phyloP scores from a whole-genome alignment of 2,888 invertebrate species.

The Lydus trimaculatus region DNA sequence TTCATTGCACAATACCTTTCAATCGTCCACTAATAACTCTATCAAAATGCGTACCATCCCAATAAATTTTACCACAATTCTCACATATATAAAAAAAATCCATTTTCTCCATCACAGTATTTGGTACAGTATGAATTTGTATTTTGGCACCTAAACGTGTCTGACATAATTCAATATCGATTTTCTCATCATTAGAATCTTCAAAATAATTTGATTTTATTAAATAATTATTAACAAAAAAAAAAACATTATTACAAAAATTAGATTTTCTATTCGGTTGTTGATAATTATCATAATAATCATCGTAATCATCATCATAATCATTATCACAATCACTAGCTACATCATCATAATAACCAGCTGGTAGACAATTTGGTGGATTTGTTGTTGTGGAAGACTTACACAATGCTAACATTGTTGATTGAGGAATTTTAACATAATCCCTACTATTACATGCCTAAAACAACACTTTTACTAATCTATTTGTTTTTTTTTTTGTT shows the following conservation, averaged over 20 bases:
- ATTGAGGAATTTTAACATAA: conserved; percentile 59
- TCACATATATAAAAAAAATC: conserved; percentile 74
- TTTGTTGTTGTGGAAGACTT: conserved; percentile 33
- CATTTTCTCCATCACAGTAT: conserved; percentile 47
- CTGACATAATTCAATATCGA: conserved; percentile 58
- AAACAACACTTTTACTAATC: conserved; percentile 12
- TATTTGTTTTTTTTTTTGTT: too few relatives aligned
- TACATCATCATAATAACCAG: conserved; percentile 50
- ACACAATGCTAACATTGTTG: conserved; percentile 57
- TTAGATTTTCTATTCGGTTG: conserved; percentile 52
- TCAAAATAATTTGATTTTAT: conserved; percentile 43
- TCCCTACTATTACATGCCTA: conserved; percentile 63
- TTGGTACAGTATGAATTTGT: conserved; percentile 61
- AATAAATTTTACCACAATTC: conserved; percentile 77
- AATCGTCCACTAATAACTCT: conserved; percentile 51
- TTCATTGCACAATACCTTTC: conserved; percentile 50
- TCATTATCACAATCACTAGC: conserved; percentile 55
- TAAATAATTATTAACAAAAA: conserved; percentile 49
- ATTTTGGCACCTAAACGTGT: conserved; percentile 66
- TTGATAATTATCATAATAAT: not conserved
- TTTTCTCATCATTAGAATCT: conserved; percentile 45
- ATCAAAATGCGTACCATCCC: conserved; percentile 65
- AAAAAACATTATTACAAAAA: conserved; percentile 53
- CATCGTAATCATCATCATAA: conserved; percentile 28
- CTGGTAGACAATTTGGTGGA: conserved; percentile 31